These are phyloP conservation scores for Spinibarbus caldwelli DNA, from an alignment of 2,797 vertebrate genomes.

Conservation along the genomic window DNA sequence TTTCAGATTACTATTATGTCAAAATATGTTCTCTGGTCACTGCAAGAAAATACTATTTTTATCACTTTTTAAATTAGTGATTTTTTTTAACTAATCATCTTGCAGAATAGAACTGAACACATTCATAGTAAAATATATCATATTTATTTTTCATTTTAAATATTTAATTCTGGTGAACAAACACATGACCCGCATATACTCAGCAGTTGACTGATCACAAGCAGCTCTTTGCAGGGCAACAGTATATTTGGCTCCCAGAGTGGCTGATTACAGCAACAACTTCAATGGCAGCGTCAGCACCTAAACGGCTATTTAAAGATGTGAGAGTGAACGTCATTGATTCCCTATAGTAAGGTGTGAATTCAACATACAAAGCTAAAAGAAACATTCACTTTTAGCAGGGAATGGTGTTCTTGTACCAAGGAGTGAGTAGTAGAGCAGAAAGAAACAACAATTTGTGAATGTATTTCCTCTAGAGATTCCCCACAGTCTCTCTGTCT, in stretches of 20 bases:
- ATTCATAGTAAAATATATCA: not conserved
- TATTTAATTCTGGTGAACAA: not conserved
- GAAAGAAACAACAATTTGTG: not conserved
- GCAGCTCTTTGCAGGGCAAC: not conserved
- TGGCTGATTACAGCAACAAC: slow-evolving; percentile 65
- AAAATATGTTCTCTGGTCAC: not conserved
- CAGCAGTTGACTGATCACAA: not conserved
- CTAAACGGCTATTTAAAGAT: slow-evolving; percentile 74
- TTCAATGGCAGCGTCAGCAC: slow-evolving; percentile 71
- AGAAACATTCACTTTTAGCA: not conserved
- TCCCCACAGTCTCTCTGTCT: not conserved
- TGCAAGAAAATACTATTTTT: not conserved
- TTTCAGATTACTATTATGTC: not conserved
- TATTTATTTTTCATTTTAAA: not conserved
- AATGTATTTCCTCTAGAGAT: slow-evolving; percentile 18
- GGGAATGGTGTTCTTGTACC: not conserved
- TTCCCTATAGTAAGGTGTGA: slow-evolving; percentile 57
- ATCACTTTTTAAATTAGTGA: not conserved
- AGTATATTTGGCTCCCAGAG: not conserved
- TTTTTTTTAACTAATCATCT: not conserved
- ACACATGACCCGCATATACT: not conserved
- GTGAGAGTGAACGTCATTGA: slow-evolving; percentile 61
- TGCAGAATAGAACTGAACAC: not conserved
- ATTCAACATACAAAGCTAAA: slow-evolving; percentile 24
- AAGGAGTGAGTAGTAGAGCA: not conserved